Evolutionary conservation across 2,888 invertebrate genomes (phyloP).

Genomic region (Merodon equestris): DNA sequence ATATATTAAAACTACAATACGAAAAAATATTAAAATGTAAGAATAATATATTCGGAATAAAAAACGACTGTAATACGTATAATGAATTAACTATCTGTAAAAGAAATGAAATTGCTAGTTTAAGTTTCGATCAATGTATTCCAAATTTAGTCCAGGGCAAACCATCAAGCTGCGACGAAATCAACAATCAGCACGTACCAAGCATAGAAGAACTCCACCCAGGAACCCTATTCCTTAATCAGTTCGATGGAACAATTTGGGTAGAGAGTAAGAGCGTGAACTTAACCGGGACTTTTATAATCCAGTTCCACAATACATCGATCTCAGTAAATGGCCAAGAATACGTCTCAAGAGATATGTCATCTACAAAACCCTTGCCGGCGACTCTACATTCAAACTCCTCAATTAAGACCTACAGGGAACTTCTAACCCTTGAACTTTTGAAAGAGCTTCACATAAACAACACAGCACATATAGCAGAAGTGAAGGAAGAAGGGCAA

Average conservation of each 20-base stretch:
- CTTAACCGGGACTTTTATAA: conserved; percentile 15
- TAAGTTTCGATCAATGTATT: conserved; percentile 4
- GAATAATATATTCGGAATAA: conserved; percentile 4
- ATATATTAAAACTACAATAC: conserved; percentile 4
- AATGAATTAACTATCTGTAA: conserved; percentile 14
- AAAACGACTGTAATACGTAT: conserved; percentile 4
- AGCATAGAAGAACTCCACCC: conserved; percentile 3
- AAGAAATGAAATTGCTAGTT: background rate
- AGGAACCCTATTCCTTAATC: conserved; percentile 1
- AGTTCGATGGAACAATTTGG: conserved; percentile 17
- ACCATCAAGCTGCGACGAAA: conserved; percentile 3
- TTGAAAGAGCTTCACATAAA: conserved; percentile 20
- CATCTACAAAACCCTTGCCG: too few species aligned
- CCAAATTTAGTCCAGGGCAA: conserved; percentile 6
- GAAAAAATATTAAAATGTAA: background rate
- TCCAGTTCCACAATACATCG: background rate
- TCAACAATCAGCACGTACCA: conserved; percentile 9
- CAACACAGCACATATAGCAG: conserved; percentile 2
- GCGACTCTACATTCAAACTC: conserved; percentile 10
- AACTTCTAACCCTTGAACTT: conserved; percentile 21
- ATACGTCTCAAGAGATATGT: background rate
- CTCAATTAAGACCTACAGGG: conserved; percentile 1
- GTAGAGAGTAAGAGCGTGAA: background rate
- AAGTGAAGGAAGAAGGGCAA: conserved; percentile 3
- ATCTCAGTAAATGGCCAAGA: background rate